phyloP scores from a whole-genome alignment of 2,888 invertebrate species.

The Drosophila suboccidentalis region DNA sequence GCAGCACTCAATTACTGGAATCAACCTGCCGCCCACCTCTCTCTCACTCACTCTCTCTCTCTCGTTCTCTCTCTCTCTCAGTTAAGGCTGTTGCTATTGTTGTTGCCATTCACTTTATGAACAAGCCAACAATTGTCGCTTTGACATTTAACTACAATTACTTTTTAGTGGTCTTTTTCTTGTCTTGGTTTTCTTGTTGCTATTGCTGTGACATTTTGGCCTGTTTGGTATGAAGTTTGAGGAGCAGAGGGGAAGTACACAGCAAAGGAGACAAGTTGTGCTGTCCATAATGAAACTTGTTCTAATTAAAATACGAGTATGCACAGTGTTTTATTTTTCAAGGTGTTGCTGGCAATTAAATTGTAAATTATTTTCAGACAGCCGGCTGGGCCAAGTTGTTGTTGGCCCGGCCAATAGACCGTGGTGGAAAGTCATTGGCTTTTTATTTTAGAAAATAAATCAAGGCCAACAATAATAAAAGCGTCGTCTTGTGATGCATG shows the following conservation, averaged over 20 bases:
- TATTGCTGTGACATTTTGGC: conserved; percentile 55
- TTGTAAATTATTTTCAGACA: conserved; percentile 51
- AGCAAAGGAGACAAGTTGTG: not conserved
- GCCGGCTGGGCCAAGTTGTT: not conserved
- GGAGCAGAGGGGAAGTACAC: not conserved
- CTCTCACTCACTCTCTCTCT: conserved; percentile 22
- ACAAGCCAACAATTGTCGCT: conserved; percentile 73
- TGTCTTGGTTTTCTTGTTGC: conserved; percentile 41
- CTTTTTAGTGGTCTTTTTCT: conserved; percentile 75
- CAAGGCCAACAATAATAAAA: conserved; percentile 35
- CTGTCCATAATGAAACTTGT: conserved; percentile 70
- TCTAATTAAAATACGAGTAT: conserved; percentile 73
- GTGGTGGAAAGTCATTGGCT: conserved; percentile 52
- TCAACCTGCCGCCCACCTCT: conserved; percentile 54
- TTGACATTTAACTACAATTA: conserved; percentile 81
- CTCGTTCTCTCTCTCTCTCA: conserved; percentile 10
- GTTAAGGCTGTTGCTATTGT: conserved; percentile 37
- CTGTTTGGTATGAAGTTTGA: conserved; percentile 3
- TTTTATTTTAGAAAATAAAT: conserved; percentile 38
- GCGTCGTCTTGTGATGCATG: conserved; percentile 24
- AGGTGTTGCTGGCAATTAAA: conserved; percentile 70
- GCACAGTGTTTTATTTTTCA: conserved; percentile 51
- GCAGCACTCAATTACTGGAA: conserved; percentile 69
- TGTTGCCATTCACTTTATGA: conserved; percentile 72
- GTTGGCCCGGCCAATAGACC: conserved; percentile 25